Evolutionary conservation across 1,140 invertebrate species (phyloP), one percentile per base, ranked within the genome.

Genomic region (Drosophila baimaii): DNA sequence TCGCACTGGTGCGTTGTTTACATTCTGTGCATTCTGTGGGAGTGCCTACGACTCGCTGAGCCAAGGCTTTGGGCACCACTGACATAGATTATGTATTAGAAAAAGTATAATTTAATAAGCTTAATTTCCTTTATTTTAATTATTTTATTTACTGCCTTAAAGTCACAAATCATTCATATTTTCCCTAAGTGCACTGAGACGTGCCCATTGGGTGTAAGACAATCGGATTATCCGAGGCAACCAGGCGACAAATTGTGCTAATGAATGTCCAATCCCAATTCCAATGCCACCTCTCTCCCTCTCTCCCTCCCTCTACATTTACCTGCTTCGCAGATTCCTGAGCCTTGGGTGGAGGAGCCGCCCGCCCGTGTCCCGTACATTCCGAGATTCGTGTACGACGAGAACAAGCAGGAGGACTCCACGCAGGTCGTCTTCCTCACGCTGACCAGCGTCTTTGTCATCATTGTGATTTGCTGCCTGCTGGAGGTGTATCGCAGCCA

Each of bases 341-440:
- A 95, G 80, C 95, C 95, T 0, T 97, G 96, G 96, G 95, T 95
- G 2, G 95, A 96, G 91, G 96, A 97, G 88, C 95, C 96, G 15
- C 96, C 96, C 2, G 95, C 95, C 31, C 93, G 95, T 23, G 93
- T 95, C 17, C 93, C 95, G 0, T 97, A 97, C 89, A 95, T 95
- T 81, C 95, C 95, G 6, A 92, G 95, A 21, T 95, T 96, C 90
- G 94, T 95, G 5, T 92, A 92, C 46, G 94, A 95, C 71, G 94
- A 94, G 7, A 95, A 95, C 9, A 93, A 95, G 41, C 95, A 96
- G 89, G 96, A 97, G 91, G 95, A 97, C 77, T 95, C 94, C 46
- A 95, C 95, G 0, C 95, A 95, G 90, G 94, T 96, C 72, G 94
- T 96, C 47, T 96, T 96, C 77, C 95, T 96, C 73, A 94, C 94